Percentiles rank a stretch among this genome's conserved stretches.
Evolutionary conservation across 2,888 invertebrate species (phyloP).

Genomic region (Dromius quadrimaculatus): DNA sequence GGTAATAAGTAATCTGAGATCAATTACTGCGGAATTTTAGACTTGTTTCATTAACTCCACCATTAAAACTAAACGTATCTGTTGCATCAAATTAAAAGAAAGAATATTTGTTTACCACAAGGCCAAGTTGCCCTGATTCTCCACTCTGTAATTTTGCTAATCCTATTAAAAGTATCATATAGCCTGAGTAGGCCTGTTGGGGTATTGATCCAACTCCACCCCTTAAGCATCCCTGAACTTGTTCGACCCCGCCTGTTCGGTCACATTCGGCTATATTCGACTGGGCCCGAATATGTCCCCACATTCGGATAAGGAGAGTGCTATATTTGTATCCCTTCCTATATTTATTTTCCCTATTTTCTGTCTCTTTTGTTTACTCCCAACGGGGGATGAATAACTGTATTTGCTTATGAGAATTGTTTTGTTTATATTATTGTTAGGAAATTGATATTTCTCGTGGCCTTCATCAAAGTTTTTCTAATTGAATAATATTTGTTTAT

Average conservation of each 20-base stretch:
- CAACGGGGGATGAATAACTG: slow-evolving; percentile 37
- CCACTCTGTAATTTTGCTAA: slow-evolving; percentile 66
- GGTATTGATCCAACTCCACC: slow-evolving; percentile 63
- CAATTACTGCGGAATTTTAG: slow-evolving; percentile 43
- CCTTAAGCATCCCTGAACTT: slow-evolving; percentile 37
- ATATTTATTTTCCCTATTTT: background rate
- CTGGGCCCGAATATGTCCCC: slow-evolving; percentile 43
- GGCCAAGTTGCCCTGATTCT: slow-evolving; percentile 30
- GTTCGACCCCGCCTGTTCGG: slow-evolving; percentile 43
- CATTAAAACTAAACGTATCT: slow-evolving; percentile 26
- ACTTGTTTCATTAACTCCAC: slow-evolving; percentile 29
- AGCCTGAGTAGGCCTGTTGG: slow-evolving; percentile 65
- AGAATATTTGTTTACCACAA: slow-evolving; percentile 28
- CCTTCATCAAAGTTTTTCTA: too few species aligned
- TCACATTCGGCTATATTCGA: slow-evolving; percentile 46
- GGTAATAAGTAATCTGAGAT: slow-evolving; percentile 35
- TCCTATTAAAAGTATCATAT: slow-evolving; percentile 67
- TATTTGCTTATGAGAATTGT: slow-evolving; percentile 41
- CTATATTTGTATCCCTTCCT: slow-evolving; percentile 14
- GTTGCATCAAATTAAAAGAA: slow-evolving; percentile 40
- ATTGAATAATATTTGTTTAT: too few species aligned
- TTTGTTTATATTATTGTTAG: slow-evolving; percentile 41
- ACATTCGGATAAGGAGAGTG: slow-evolving; percentile 34
- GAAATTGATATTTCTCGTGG: slow-evolving; percentile 31
- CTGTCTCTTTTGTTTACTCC: slow-evolving; percentile 3